These are phyloP conservation scores for Halocynthia aurantium DNA, from an alignment of 23 tunicate species.

Conservation along the genomic window DNA sequence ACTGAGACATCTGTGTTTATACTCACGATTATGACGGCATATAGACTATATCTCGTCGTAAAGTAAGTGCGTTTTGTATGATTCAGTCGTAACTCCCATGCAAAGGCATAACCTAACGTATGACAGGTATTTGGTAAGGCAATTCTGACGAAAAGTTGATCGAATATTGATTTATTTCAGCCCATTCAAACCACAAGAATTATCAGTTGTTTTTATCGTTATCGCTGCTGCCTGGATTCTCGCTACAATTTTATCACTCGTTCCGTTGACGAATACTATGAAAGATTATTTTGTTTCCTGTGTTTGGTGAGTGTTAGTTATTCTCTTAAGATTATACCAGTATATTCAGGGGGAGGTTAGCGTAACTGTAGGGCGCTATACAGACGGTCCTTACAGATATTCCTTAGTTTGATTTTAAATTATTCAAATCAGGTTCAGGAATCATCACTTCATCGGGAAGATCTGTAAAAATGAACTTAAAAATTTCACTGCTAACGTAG, in stretches of 20 bases:
- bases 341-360: too few relatives aligned
- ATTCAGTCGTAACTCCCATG: too few relatives aligned
- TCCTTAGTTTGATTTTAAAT: background rate
- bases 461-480: background rate
- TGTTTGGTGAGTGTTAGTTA: conserved; percentile 41
- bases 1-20: too few relatives aligned
- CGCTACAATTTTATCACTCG: conserved; percentile 25
- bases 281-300: conserved; percentile 47
- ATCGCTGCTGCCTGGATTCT: conserved; percentile 19
- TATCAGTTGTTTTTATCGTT: background rate
- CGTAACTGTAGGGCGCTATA: too few relatives aligned
- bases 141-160: too few relatives aligned
- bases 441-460: background rate
- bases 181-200: background rate
- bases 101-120: too few relatives aligned
- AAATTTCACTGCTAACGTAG: background rate
- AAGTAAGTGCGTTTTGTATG: too few relatives aligned
- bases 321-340: too few relatives aligned
- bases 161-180: conserved; percentile 1
- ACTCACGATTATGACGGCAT: too few relatives aligned
- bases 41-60: too few relatives aligned
- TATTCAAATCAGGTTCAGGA: background rate
- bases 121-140: too few relatives aligned
- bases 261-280: conserved; percentile 15
- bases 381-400: too few relatives aligned